phyloP scores from a whole-genome alignment of 2,113 vertebrate genomes.

The Galemys pyrenaicus region DNA sequence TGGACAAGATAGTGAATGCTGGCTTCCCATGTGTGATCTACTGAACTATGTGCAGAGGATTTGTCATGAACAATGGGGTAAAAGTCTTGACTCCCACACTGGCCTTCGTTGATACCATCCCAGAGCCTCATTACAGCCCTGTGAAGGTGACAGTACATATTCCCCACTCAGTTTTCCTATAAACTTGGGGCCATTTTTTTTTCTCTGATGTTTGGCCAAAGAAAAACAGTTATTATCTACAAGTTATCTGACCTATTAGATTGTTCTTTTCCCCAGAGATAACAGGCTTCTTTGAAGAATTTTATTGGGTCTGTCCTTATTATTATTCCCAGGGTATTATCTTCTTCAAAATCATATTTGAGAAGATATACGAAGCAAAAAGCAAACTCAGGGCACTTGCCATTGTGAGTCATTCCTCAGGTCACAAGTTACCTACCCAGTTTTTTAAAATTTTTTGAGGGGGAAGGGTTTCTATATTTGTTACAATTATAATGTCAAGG shows the following conservation, averaged over 20 bases:
- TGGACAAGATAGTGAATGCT: fast-evolving
- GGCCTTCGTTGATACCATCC: not conserved
- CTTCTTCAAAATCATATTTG: not conserved
- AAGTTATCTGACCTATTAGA: not conserved
- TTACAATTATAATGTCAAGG: not conserved
- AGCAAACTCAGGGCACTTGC: not conserved
- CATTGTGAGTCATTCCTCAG: not conserved
- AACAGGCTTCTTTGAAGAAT: fast-evolving
- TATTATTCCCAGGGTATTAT: not conserved
- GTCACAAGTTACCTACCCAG: not conserved
- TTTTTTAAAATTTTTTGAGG: not conserved
- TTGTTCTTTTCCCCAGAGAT: not conserved
- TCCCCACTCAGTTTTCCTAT: not conserved
- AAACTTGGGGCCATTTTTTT: not conserved
- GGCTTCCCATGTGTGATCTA: not conserved
- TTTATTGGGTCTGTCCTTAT: fast-evolving
- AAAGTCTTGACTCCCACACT: not conserved
- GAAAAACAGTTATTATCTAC: not conserved
- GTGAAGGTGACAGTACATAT: fast-evolving
- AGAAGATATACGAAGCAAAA: not conserved
- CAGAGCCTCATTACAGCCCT: not conserved
- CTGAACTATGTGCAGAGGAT: fast-evolving
- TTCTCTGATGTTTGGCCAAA: not conserved
- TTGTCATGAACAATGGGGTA: fast-evolving
- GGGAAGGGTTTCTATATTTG: no score